Evolutionary conservation across 2,113 vertebrate genomes (phyloP).

Genomic region (Maccullochella peelii): DNA sequence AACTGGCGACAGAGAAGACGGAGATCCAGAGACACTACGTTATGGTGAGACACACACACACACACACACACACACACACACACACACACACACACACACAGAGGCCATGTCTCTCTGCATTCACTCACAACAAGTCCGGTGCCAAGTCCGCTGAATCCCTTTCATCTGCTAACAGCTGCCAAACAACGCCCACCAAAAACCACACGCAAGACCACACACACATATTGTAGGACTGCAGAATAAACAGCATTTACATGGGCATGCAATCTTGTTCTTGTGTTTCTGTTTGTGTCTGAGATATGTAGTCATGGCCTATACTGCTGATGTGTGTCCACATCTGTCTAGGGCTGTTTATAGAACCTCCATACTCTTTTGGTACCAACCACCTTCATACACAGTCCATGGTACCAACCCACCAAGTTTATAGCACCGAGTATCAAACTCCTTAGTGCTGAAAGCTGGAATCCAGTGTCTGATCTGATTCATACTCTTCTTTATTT

Average conservation of each 20-base stretch:
- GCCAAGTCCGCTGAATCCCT: conserved; percentile 75
- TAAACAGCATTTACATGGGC: conserved; percentile 65
- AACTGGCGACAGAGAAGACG: conserved; percentile 94
- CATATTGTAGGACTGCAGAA: conserved; percentile 51
- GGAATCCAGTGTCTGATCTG: background rate
- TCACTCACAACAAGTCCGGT: conserved; percentile 58
- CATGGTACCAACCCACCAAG: background rate
- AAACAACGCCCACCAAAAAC: conserved; percentile 74
- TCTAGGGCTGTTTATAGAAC: conserved; percentile 4
- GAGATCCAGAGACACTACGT: conserved; percentile 97
- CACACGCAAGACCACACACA: conserved; percentile 56
- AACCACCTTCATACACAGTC: background rate
- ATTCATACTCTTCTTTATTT: background rate
- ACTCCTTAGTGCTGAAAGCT: background rate
- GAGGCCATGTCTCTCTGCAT: conserved; percentile 25
- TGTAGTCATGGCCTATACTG: background rate
- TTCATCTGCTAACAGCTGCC: conserved; percentile 80
- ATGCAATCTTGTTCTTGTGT: conserved; percentile 41
- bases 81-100: conserved; percentile 25
- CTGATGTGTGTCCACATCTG: conserved; percentile 29
- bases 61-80: conserved; percentile 33
- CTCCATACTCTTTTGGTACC: background rate
- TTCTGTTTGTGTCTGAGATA: conserved; percentile 12
- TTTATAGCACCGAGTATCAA: too few relatives aligned
- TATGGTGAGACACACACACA: conserved; percentile 87